phyloP scores from a whole-genome alignment of 2,113 vertebrate species.

The Festucalex cinctus region DNA sequence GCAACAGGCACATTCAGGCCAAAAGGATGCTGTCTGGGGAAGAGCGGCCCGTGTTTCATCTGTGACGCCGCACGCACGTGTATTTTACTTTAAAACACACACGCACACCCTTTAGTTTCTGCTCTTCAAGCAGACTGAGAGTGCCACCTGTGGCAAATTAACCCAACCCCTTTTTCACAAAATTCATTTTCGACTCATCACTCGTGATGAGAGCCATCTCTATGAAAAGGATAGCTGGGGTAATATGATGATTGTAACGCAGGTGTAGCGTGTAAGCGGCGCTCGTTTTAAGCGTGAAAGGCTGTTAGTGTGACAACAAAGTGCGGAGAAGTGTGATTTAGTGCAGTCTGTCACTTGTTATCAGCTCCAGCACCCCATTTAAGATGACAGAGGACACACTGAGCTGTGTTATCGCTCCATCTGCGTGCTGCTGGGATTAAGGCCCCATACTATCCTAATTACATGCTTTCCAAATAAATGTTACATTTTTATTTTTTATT shows the following conservation, averaged over 20 bases:
- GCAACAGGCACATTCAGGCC: constrained; percentile 33
- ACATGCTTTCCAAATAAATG: neutral
- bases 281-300: neutral
- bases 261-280: neutral
- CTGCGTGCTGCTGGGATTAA: neutral
- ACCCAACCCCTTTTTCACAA: neutral
- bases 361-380: neutral
- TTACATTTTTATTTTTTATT: neutral
- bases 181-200: neutral
- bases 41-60: neutral
- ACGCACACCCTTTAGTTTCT: neutral
- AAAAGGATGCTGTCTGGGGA: neutral
- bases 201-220: neutral
- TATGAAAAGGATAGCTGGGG: neutral
- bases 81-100: neutral
- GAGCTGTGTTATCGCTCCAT: neutral
- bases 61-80: neutral
- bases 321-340: neutral
- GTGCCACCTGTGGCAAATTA: constrained; percentile 32
- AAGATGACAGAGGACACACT: constrained; percentile 1
- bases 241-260: neutral
- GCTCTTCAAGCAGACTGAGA: neutral
- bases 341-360: neutral
- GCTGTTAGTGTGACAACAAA: neutral
- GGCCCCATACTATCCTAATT: neutral